Evolutionary conservation across 2,113 vertebrate species (phyloP), one percentile per base, ranked within the genome.

Genomic region (Xenotilapia caudafasciata): DNA sequence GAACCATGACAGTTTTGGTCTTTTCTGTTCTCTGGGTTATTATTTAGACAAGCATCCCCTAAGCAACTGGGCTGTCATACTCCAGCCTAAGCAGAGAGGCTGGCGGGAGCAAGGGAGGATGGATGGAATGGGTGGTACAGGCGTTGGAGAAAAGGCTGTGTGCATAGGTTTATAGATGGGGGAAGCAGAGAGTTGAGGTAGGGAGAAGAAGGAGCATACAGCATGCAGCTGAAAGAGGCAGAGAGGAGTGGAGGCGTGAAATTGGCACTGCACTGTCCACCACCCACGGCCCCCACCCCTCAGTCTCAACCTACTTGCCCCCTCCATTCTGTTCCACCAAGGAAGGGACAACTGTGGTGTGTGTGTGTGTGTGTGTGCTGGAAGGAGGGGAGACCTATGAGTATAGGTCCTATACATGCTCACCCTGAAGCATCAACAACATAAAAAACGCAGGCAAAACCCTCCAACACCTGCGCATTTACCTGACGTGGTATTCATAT

Each of bases 231-330:
- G 92, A 90, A 92, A 93, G 92, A 95, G 91, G 92, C 91, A 95
- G 86, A 90, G 89, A 93, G 88, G 90, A 94, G 93, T 87, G 68
- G 92, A 96, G 90, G 94, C 94, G 90, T 96, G 96, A 96, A 96
- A 96, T 96, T 97, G 95, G 93, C 89, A 94, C 90, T 92, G 92
- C 92, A 92, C 92, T 92, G 87, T 88, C 88, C 89, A 92, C 86
- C 88, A 86, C 90, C 82, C 90, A 81, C 79, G 53, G 79, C 60
- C 79, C 87, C 86, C 31, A 55, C 40, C 35, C 77, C 33, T 21
- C 60, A 19, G 56, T 87, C 77, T 80, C 56, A 88, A 83, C 86
- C 86, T 81, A 47, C 65, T 84, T 89, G 79, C 89, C 92, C 90
- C 84, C 86, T 89, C 82, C 77, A 6, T 81, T 85, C 79, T 15